These are phyloP conservation scores for Megalops atlanticus DNA, from an alignment of 2,113 vertebrate genomes.

Conservation along the genomic window DNA sequence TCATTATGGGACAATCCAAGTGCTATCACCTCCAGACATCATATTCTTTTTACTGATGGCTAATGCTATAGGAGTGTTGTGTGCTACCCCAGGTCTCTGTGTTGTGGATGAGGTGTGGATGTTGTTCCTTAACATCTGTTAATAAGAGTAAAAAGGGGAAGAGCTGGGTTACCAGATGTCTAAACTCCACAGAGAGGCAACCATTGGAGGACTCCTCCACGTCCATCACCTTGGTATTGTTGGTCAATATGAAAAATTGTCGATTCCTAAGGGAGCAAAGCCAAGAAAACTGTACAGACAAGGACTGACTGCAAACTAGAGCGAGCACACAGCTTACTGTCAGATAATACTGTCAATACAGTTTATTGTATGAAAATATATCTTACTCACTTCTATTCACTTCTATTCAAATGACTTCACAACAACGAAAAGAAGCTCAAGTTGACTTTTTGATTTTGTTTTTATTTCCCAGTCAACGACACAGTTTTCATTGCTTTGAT, in stretches of 20 bases:
- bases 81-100: not conserved
- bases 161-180: constrained; percentile 80
- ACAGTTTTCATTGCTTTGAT: too few relatives aligned
- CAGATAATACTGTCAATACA: too few relatives aligned
- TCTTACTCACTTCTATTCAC: too few relatives aligned
- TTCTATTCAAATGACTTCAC: too few relatives aligned
- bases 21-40: not conserved
- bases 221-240: constrained; percentile 94
- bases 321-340: not conserved
- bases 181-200: constrained; percentile 91
- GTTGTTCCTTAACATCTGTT: not conserved
- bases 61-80: too few relatives aligned
- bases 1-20: not conserved
- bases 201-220: constrained; percentile 91
- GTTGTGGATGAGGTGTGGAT: not conserved
- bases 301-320: not conserved
- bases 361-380: too few relatives aligned
- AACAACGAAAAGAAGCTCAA: too few relatives aligned
- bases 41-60: not conserved
- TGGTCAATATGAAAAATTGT: constrained; percentile 91
- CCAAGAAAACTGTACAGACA: not conserved
- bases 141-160: not conserved
- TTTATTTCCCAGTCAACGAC: too few relatives aligned
- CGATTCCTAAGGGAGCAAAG: constrained; percentile 74
- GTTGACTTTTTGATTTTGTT: too few relatives aligned